phyloP scores from a whole-genome alignment of 2,888 invertebrate genomes.

The Gastracanthus pulcherrimus region DNA sequence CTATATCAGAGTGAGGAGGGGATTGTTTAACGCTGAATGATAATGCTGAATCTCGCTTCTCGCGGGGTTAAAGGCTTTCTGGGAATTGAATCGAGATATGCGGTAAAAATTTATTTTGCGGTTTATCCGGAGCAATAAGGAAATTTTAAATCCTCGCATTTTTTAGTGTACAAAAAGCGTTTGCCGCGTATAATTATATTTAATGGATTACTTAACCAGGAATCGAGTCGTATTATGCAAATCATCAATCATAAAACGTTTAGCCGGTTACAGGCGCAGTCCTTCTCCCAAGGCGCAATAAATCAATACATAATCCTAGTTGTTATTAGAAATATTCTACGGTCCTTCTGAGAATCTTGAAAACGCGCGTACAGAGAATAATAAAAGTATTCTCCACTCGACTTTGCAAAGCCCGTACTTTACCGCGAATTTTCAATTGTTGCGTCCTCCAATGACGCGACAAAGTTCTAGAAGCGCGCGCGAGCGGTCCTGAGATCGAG shows the following conservation, averaged over 20 bases:
- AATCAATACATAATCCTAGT: too few relatives aligned
- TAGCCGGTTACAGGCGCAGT: too few relatives aligned
- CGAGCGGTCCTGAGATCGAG: background rate
- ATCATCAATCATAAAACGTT: constrained; percentile 1
- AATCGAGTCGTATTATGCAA: background rate
- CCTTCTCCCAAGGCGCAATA: background rate
- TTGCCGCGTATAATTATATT: background rate
- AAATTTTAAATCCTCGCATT: background rate
- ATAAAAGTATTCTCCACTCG: too few relatives aligned
- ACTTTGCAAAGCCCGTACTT: too few relatives aligned
- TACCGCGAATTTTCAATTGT: background rate
- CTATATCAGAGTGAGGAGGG: background rate
- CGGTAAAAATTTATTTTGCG: background rate
- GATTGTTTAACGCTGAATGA: background rate
- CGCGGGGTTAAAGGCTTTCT: background rate
- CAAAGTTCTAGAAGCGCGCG: background rate
- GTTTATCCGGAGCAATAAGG: background rate
- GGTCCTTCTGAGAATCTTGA: background rate
- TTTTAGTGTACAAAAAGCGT: background rate
- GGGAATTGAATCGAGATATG: background rate
- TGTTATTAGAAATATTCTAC: too few relatives aligned
- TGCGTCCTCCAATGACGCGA: background rate
- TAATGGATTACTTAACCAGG: background rate
- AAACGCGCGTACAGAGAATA: too few relatives aligned
- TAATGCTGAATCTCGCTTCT: background rate